phyloP scores from a whole-genome alignment of 2,797 vertebrate species.

The Parotocinclus haroldoi region DNA sequence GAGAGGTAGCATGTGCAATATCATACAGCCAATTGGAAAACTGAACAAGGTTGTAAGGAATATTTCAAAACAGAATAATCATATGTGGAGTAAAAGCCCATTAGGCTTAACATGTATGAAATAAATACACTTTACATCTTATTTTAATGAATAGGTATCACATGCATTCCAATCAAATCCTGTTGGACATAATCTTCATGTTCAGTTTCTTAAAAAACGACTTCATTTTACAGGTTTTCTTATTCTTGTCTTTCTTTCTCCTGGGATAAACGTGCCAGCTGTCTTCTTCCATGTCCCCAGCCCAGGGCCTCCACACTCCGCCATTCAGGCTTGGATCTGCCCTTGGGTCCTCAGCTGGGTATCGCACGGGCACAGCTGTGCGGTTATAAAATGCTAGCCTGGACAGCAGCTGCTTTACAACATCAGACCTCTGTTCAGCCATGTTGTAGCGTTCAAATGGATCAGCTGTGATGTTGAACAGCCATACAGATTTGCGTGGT shows the following conservation, averaged over 20 bases:
- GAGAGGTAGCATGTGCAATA: no score
- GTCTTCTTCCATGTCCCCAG: slow-evolving; percentile 81
- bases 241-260: slow-evolving; percentile 75
- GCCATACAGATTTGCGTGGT: slow-evolving; percentile 82
- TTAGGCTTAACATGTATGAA: background rate
- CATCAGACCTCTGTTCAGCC: slow-evolving; percentile 80
- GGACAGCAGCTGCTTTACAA: slow-evolving; percentile 84
- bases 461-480: slow-evolving; percentile 92
- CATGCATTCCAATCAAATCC: slow-evolving; percentile 67
- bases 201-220: slow-evolving; percentile 92
- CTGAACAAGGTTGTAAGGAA: no score
- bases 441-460: slow-evolving; percentile 88
- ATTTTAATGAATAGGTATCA: background rate
- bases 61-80: no score
- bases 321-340: slow-evolving; percentile 89
- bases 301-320: slow-evolving; percentile 94
- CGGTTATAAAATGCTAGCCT: slow-evolving; percentile 86
- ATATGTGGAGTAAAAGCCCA: no score
- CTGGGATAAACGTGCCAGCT: slow-evolving; percentile 67
- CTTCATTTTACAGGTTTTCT: slow-evolving; percentile 85
- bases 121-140: background rate
- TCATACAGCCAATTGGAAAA: no score
- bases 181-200: slow-evolving; percentile 89
- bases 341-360: slow-evolving; percentile 87
- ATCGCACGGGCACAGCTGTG: slow-evolving; percentile 91